Percentiles rank a stretch among this genome's conserved stretches.
These are phyloP conservation scores for Leptonema lineaticorne DNA, from an alignment of 1,140 invertebrate genomes.

Conservation along the genomic window DNA sequence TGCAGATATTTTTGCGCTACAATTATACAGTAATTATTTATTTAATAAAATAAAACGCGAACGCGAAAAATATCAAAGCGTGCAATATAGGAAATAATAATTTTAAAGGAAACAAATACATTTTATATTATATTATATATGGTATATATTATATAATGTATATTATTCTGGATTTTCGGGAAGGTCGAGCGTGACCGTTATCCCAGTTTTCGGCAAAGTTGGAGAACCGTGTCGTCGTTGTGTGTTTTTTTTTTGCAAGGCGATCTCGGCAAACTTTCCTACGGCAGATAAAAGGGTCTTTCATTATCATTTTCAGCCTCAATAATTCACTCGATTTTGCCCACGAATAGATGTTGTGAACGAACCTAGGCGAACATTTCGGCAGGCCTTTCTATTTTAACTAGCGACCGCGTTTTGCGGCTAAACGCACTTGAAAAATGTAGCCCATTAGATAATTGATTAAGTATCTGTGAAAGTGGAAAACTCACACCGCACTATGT, in stretches of 20 bases:
- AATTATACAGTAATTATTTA: background rate
- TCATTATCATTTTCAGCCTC: constrained; percentile 26
- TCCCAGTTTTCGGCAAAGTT: no score
- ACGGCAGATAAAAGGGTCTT: background rate
- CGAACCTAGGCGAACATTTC: background rate
- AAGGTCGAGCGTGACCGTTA: no score
- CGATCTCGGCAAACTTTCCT: background rate
- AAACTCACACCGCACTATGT: no score
- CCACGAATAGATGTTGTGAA: constrained; percentile 7
- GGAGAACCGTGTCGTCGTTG: no score
- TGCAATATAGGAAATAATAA: no score
- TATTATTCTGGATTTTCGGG: no score
- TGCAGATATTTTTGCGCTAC: background rate
- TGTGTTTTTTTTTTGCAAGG: background rate
- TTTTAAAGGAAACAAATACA: no score
- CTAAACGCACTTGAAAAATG: constrained; percentile 13
- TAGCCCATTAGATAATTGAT: constrained; percentile 12
- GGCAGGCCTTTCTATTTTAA: background rate
- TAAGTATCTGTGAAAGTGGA: constrained; percentile 20
- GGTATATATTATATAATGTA: no score
- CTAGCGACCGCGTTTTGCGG: background rate
- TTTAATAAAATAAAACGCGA: no score
- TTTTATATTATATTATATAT: no score
- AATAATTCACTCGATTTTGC: constrained; percentile 18
- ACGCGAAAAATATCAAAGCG: no score